phyloP scores from a whole-genome alignment of 2,888 invertebrate species.

The Ferrisia virgata region DNA sequence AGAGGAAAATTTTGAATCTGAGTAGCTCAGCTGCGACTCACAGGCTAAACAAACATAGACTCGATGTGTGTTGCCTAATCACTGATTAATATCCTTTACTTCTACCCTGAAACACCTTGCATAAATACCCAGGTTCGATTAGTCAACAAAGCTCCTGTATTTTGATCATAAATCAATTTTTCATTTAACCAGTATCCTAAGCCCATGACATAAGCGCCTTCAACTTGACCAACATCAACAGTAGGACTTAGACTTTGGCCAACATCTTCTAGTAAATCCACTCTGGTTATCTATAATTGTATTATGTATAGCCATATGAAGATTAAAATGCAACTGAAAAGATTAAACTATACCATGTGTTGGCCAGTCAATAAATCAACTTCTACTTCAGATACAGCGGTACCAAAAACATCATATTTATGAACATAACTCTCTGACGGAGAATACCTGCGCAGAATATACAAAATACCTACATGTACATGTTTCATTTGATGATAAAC shows the following conservation, averaged over 20 bases:
- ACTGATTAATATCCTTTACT: too few species aligned
- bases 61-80: too few species aligned
- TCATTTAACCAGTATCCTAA: constrained; percentile 47
- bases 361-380: constrained; percentile 92
- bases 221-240: constrained; percentile 94
- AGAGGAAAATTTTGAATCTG: too few species aligned
- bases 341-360: constrained; percentile 64
- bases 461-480: too few species aligned
- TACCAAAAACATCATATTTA: constrained; percentile 61
- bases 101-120: too few species aligned
- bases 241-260: constrained; percentile 94
- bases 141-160: constrained; percentile 38
- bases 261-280: constrained; percentile 95
- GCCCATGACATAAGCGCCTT: constrained; percentile 92
- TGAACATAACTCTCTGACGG: background rate
- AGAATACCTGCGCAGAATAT: background rate
- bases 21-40: too few species aligned
- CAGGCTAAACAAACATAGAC: too few species aligned
- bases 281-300: constrained; percentile 64
- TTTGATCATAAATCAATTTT: constrained; percentile 29
- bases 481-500: too few species aligned
- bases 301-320: background rate
- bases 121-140: constrained; percentile 34
- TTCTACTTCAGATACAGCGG: constrained; percentile 83
- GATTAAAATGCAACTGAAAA: background rate